Evolutionary conservation across 2,113 vertebrate species (phyloP), one percentile per base, ranked within the genome.

Genomic region (Chunga burmeisteri): DNA sequence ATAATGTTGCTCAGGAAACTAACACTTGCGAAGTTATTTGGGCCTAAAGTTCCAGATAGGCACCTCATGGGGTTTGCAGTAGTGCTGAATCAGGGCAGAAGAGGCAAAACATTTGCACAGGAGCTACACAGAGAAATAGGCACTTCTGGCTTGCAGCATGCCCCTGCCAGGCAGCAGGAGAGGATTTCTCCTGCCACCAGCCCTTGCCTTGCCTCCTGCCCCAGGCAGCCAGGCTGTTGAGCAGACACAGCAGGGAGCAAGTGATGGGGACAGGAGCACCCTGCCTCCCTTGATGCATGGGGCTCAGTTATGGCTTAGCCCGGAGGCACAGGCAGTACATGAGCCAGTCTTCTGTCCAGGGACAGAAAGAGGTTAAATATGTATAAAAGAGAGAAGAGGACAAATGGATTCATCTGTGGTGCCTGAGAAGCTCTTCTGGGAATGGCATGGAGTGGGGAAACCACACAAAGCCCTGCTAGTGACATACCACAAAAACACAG

Each of bases 251-350:
- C 36, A 29, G 53, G 71, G 47, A 81, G 27, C 1, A 13, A 16
- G 4, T 3, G 0, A 8, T 44, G 16, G 32, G 15, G 16, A 15
- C 3, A 13, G 65, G 70, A 85, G 34, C 49, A 55, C 16, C 36
- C 47, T 34, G 20, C 27, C 9, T 47, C 22, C 38, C 46, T 46
- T 1, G 0, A 9, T 27, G 44, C 3, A 2, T 13, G 27, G 47
- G 19, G 29, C 58, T 27, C 32, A 46, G 36, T 23, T 32, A 38
- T 2, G 11, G 3, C 47, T 44, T 0, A 21, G 21, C 36, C 42
- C 9, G 0, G 1, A 34, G 32, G 5, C 62, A 26, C 0, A 1
- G 47, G 44, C n/a, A 63, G 32, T 10, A 6, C 1, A 0, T 14
- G 34, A 70, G 9, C 13, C 44, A 14, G 20, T 7, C 29, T 2